phyloP scores from a whole-genome alignment of 2,888 invertebrate genomes.

The Gymnoscelis rufifasciata region DNA sequence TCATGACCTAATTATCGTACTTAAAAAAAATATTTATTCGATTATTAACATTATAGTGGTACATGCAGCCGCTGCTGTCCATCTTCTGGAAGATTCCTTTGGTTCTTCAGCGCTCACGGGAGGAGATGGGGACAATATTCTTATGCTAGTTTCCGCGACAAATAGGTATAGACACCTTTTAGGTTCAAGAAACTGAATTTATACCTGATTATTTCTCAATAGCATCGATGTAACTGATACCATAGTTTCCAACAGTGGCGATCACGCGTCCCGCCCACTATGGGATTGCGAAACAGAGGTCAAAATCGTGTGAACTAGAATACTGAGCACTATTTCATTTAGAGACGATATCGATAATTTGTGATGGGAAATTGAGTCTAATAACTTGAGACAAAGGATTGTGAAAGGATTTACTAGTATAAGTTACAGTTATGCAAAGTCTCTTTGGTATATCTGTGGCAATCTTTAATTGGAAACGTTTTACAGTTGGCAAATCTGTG shows the following conservation, averaged over 20 bases:
- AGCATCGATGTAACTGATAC: conserved; percentile 19
- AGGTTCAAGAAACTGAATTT: background rate
- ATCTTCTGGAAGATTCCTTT: too few relatives aligned
- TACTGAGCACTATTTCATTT: conserved; percentile 27
- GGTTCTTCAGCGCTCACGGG: too few relatives aligned
- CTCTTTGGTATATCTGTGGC: too few relatives aligned
- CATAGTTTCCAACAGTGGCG: conserved; percentile 16
- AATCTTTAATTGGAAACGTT: too few relatives aligned
- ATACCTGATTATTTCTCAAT: conserved; percentile 8
- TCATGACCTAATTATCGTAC: too few relatives aligned
- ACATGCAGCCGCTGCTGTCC: too few relatives aligned
- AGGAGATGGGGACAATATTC: too few relatives aligned
- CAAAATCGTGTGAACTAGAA: conserved; percentile 32
- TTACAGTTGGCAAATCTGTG: too few relatives aligned
- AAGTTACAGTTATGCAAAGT: background rate
- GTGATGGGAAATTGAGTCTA: conserved; percentile 20
- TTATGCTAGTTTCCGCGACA: background rate
- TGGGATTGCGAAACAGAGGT: conserved; percentile 29
- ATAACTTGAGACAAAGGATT: conserved; percentile 11
- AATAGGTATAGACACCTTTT: background rate
- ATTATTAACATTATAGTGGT: too few relatives aligned
- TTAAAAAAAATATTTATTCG: too few relatives aligned
- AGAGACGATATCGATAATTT: conserved; percentile 30
- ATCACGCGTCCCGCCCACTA: conserved; percentile 28
- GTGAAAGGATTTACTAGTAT: conserved; percentile 7